phyloP scores from a whole-genome alignment of 1,140 invertebrate genomes.

The Delia radicum region DNA sequence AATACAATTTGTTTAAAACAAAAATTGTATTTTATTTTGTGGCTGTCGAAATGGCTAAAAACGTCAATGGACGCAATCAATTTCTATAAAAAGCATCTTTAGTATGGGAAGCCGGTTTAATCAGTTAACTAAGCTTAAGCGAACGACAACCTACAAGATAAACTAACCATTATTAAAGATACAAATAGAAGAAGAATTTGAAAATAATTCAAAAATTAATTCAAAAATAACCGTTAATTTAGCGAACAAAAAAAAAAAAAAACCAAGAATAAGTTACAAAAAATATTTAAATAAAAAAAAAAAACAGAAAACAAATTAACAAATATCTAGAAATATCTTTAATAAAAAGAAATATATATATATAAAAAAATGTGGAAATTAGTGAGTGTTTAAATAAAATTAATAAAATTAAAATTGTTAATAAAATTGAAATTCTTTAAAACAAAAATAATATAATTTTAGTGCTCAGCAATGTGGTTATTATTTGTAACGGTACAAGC shows the following conservation, averaged over 20 bases:
- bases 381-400: not conserved
- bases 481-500: not conserved
- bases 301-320: not conserved
- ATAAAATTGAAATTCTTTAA: not conserved
- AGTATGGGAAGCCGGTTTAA: slow-evolving; percentile 51
- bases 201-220: slow-evolving; percentile 1
- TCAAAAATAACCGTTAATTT: not conserved
- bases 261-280: not conserved
- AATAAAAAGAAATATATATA: not conserved
- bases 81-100: slow-evolving; percentile 55
- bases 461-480: not conserved
- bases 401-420: not conserved
- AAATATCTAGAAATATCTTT: not conserved
- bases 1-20: not conserved
- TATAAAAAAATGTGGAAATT: not conserved
- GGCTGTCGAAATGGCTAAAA: not conserved
- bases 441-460: not conserved
- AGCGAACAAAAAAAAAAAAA: not conserved
- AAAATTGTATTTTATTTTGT: not conserved
- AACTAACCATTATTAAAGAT: too few species aligned
- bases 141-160: slow-evolving; percentile 34
- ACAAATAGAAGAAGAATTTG: not conserved
- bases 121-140: slow-evolving; percentile 48
- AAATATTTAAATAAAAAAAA: not conserved
- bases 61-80: slow-evolving; percentile 25